phyloP scores from a whole-genome alignment of 2,113 vertebrate species.

The Phocoena phocoena region DNA sequence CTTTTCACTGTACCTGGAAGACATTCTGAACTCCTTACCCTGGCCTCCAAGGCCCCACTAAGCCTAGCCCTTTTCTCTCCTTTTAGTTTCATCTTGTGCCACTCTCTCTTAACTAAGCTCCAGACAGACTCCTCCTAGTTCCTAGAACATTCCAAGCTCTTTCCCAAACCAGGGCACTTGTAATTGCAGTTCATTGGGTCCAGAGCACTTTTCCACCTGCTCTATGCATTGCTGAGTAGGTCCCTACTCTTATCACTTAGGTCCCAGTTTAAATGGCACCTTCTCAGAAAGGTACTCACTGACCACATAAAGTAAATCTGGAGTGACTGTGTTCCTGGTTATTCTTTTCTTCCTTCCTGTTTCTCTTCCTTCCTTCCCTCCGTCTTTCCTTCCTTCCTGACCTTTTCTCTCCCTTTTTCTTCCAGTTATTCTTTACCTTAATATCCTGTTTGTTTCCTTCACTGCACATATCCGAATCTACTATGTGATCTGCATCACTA shows the following conservation, averaged over 20 bases:
- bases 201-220: background rate
- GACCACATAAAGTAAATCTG: background rate
- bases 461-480: background rate
- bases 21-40: background rate
- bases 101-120: background rate
- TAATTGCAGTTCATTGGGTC: background rate
- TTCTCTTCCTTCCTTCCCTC: too few species aligned
- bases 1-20: background rate
- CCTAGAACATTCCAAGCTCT: background rate
- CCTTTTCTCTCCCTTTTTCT: too few species aligned
- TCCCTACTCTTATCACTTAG: background rate
- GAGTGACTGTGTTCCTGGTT: background rate
- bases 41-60: background rate
- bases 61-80: background rate
- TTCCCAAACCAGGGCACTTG: background rate
- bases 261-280: background rate
- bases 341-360: too few species aligned
- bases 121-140: too few species aligned
- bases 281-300: background rate
- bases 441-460: background rate
- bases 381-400: too few species aligned
- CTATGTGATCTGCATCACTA: background rate
- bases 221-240: background rate
- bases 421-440: background rate
- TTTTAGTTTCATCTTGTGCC: background rate